Base-by-base conservation (phyloP, 2,113 vertebrate species). In the Aythya baeri region DNA sequence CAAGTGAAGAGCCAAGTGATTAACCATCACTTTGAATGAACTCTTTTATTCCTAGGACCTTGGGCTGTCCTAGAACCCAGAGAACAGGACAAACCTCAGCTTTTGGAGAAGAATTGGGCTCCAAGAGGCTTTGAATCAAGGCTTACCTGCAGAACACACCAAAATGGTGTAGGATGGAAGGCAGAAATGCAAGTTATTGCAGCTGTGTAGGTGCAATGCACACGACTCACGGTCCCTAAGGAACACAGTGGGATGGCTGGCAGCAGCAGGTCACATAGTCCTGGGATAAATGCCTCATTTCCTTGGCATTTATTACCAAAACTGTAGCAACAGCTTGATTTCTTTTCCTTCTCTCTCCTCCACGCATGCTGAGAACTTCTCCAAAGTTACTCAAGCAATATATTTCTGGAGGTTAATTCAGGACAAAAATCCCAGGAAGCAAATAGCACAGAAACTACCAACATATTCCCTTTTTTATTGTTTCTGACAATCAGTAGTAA, bases 401-500 rank as follows among this genome's bases (percentile, higher is more conserved):
- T 72, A 86, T 94, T 93, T 91, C 80, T 15, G 76, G 80, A 94
- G 97, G 96, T 97, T 97, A 97, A 96, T 86, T 94, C 86, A 89
- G 96, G 97, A 96, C 95, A 97, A 83, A 92, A 91, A 87, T 91
- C 92, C 93, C 93, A 89, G 78, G 85, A 73, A 96, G 89, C 88
- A 77, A 96, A 93, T 32, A 91, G 95, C 72, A 68, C 61, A 74
- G 81, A 59, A 97, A 86, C 87, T 72, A 79, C 92, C 92, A 73
- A 93, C 50, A 15, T 84, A 93, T 86, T 93, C 89, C 81, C 80
- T 83, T 94, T 94, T 97, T 96, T 97, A 96, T 96, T 83, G 95
- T 95, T 97, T 93, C 92, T 97, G 97, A 97, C 96, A 96, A 96
- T 96, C 94, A 94, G 92, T 93, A 94, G 92, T 96, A 97, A 97